These are phyloP conservation scores for Lanistes nyassanus DNA, from an alignment of 1,140 invertebrate species.

Conservation along the genomic window DNA sequence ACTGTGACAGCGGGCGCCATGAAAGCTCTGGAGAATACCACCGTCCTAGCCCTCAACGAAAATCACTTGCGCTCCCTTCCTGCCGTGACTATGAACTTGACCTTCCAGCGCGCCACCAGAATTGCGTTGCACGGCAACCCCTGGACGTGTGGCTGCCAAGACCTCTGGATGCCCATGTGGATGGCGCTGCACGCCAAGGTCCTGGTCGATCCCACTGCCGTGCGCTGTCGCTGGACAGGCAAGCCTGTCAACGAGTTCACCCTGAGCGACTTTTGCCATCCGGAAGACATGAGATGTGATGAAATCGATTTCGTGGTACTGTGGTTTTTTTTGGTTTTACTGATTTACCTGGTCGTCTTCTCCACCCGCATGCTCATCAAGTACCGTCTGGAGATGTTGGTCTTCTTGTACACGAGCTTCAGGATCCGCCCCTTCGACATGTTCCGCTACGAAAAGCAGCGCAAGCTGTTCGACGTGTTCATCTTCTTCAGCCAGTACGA, in stretches of 20 bases:
- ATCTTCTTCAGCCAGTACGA: constrained; percentile 93
- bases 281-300: constrained; percentile 30
- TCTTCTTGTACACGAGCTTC: constrained; percentile 34
- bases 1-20: constrained; percentile 28
- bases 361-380: constrained; percentile 20
- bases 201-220: constrained; percentile 6
- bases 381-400: constrained; percentile 28
- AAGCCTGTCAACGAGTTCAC: constrained; percentile 23
- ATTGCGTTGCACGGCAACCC: constrained; percentile 35
- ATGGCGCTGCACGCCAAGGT: constrained; percentile 18
- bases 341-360: constrained; percentile 18
- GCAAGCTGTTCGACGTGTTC: constrained; percentile 82
- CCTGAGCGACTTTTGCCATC: constrained; percentile 14
- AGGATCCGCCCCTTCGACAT: constrained; percentile 23
- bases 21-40: constrained; percentile 26
- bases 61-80: constrained; percentile 34
- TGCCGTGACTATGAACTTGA: constrained; percentile 22
- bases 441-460: constrained; percentile 23
- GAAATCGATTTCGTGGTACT: constrained; percentile 9
- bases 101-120: constrained; percentile 23
- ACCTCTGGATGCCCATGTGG: constrained; percentile 35
- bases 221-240: constrained; percentile 27
- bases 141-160: constrained; percentile 33
- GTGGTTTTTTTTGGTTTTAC: constrained; percentile 9
- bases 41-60: constrained; percentile 29